Conservation (phyloP, 2,888 invertebrate genomes). For the Drosophila algonquin region DNA sequence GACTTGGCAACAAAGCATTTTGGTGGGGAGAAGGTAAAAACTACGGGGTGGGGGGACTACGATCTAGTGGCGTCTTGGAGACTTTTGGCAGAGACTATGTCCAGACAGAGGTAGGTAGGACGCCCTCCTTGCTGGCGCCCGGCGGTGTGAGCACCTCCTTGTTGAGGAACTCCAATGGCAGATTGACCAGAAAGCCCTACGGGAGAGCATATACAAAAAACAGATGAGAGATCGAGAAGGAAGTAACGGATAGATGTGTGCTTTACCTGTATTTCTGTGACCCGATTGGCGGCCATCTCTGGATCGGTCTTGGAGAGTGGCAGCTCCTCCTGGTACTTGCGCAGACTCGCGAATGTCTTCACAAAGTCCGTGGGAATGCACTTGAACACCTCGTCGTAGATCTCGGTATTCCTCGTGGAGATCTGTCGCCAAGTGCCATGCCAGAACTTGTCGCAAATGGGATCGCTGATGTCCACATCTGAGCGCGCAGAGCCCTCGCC, state of each 20-base stretch:
- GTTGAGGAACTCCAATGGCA: conserved; percentile 95
- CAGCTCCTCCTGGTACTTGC: conserved; percentile 89
- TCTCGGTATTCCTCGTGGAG: conserved; percentile 92
- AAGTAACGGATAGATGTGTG: background rate
- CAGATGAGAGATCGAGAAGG: too few relatives aligned
- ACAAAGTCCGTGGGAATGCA: conserved; percentile 94
- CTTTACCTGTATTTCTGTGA: conserved; percentile 89
- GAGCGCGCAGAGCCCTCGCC: conserved; percentile 82
- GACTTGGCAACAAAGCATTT: conserved; percentile 71
- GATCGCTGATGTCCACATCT: conserved; percentile 90
- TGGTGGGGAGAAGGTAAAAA: conserved; percentile 57
- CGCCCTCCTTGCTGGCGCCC: conserved; percentile 93
- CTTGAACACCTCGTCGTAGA: conserved; percentile 96
- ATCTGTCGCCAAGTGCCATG: conserved; percentile 92
- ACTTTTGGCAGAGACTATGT: conserved; percentile 86
- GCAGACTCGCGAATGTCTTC: conserved; percentile 90
- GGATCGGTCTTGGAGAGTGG: conserved; percentile 90
- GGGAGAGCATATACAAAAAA: too few relatives aligned
- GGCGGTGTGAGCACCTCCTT: conserved; percentile 94
- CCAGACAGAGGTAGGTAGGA: conserved; percentile 97
- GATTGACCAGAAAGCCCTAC: conserved; percentile 93
- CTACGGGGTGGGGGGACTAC: conserved; percentile 11
- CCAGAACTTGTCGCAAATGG: conserved; percentile 92
- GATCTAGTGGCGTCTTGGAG: conserved; percentile 56
- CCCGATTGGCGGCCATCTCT: conserved; percentile 88